Evolutionary conservation across 1,140 invertebrate genomes (phyloP).

Genomic region (Meteorus sp.): DNA sequence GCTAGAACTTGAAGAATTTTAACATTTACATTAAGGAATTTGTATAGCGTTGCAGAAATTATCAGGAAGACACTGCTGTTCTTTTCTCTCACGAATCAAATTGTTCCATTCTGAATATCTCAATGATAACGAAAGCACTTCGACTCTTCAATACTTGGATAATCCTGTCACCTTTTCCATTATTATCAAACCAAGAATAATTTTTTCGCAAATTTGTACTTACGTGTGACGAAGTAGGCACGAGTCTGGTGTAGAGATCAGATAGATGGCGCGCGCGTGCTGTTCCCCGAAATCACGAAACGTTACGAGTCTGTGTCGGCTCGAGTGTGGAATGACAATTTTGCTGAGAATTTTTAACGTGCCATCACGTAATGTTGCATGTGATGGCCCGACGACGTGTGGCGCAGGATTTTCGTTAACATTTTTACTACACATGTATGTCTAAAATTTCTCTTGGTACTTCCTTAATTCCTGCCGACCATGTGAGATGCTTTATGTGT

Average conservation of each 20-base stretch:
- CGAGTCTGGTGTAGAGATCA: background rate
- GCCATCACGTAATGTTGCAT: slow-evolving; percentile 35
- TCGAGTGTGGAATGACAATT: slow-evolving; percentile 26
- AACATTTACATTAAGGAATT: too few species aligned
- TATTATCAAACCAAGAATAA: background rate
- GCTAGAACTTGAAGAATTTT: too few species aligned
- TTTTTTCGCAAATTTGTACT: background rate
- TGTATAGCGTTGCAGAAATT: too few species aligned
- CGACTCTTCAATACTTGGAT: too few species aligned
- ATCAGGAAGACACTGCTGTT: too few species aligned
- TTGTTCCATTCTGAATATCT: too few species aligned
- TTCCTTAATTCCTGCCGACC: slow-evolving; percentile 21
- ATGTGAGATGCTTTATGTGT: slow-evolving; percentile 45
- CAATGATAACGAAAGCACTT: too few species aligned
- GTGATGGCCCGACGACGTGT: too few species aligned
- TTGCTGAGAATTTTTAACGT: slow-evolving; percentile 39
- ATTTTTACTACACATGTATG: slow-evolving; percentile 21
- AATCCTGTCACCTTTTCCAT: too few species aligned
- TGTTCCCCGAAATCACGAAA: slow-evolving; percentile 25
- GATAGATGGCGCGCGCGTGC: slow-evolving; percentile 17
- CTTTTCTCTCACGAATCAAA: too few species aligned
- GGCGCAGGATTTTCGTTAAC: slow-evolving; percentile 30
- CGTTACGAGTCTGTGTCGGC: slow-evolving; percentile 16
- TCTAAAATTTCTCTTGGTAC: background rate
- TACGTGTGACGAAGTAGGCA: background rate